phyloP scores from a whole-genome alignment of 2,797 vertebrate genomes.

The Schizothorax lantsangensis region DNA sequence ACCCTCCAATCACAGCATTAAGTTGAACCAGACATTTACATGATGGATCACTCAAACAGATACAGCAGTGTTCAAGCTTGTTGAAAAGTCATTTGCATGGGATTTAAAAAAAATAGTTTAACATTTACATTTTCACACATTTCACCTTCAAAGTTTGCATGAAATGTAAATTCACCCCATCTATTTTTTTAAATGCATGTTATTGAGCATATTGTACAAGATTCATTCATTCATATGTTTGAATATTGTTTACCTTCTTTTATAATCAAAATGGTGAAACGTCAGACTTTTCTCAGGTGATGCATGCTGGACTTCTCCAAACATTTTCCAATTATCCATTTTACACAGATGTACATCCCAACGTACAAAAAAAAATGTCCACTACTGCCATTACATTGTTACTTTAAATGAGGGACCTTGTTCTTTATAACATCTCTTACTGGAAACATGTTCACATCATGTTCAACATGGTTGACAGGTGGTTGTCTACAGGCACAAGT shows the following conservation, averaged over 20 bases:
- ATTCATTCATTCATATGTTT: background rate
- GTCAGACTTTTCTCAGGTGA: background rate
- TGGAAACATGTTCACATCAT: background rate
- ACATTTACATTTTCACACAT: slow-evolving; percentile 11
- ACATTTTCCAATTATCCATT: background rate
- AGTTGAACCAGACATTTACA: background rate
- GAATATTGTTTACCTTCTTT: background rate
- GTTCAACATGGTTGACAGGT: background rate
- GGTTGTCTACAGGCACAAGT: background rate
- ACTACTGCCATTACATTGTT: background rate
- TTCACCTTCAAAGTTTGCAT: slow-evolving; percentile 4
- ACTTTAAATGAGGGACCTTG: background rate
- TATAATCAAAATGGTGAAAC: background rate
- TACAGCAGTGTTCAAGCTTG: background rate
- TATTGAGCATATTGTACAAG: background rate
- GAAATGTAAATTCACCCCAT: background rate
- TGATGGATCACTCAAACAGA: background rate
- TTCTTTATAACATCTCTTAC: background rate
- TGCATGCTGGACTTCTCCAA: background rate
- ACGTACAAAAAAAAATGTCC: background rate
- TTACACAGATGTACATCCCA: background rate
- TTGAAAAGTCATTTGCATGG: slow-evolving; percentile 4
- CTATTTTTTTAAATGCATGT: background rate
- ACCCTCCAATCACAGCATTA: background rate
- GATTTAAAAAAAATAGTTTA: background rate